phyloP scores from a whole-genome alignment of 2,113 vertebrate genomes.

The Puffinus mauretanicus region DNA sequence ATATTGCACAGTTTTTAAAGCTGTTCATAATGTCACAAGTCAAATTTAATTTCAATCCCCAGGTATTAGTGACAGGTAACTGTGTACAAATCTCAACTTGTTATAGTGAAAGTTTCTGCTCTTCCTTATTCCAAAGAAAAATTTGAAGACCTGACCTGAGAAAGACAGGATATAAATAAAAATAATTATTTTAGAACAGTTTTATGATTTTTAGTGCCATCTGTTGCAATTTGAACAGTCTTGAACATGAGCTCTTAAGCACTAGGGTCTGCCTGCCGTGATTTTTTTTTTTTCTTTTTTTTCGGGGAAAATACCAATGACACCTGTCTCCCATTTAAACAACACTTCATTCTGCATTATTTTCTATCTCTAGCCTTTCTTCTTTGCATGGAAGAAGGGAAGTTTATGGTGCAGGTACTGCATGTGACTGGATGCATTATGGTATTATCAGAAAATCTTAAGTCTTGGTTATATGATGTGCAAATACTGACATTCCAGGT shows the following conservation, averaged over 20 bases:
- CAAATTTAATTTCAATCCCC: background rate
- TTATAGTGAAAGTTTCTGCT: background rate
- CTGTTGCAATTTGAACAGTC: background rate
- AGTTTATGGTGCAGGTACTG: background rate
- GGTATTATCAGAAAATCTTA: background rate
- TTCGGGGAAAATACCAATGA: background rate
- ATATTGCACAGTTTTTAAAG: background rate
- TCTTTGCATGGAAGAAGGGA: background rate
- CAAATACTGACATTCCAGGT: background rate
- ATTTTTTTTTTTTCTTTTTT: background rate
- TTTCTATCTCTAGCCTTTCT: background rate
- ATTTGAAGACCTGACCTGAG: background rate
- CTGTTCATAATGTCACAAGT: background rate
- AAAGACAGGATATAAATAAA: background rate
- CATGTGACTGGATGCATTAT: background rate
- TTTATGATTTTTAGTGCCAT: background rate
- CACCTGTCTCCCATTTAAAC: background rate
- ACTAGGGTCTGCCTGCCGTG: background rate
- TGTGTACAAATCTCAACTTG: background rate
- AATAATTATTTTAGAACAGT: background rate
- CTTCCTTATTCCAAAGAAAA: background rate
- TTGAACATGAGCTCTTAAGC: background rate
- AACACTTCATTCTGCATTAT: background rate
- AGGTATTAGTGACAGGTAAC: background rate
- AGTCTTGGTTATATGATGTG: background rate